Evolutionary conservation across 2,888 invertebrate species (phyloP), one percentile per base, ranked within the genome.

Genomic region (Hirudinaria manillensis): DNA sequence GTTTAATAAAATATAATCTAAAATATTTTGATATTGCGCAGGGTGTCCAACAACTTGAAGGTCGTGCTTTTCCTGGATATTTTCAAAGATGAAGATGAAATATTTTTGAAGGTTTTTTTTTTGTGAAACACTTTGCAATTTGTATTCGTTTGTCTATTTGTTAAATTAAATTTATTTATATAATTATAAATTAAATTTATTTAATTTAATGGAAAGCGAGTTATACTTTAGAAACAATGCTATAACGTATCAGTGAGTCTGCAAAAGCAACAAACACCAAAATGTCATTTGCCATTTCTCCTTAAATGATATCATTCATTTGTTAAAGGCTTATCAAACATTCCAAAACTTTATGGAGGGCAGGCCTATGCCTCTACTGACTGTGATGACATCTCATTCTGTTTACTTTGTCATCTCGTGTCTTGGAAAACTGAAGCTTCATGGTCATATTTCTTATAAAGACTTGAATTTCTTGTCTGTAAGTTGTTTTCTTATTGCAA

Each of bases 21-120:
- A 45, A 16, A 16, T 10, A 36, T 45, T 45, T 45, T 45, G 16
- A 45, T 45, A 1, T 45, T 45, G 1, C n/a, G 29, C 29, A 61
- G 61, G 2, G 61, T 61, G 24, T 61, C 61, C 2, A 61, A 61
- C 61, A 61, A 61, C 61, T 61, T 61, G 29, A 61, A 61, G n/a
- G 61, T 61, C n/a, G 3, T 61, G 10, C 61, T 61, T 61, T 29
- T 61, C 19, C n/a, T 61, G 61, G 61, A 61, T 61, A 29, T 61
- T 27, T 61, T 61, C 29, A 61, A 6, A 27, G 13, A 27, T 16
- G 61, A 61, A 7, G 61, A 29, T 6, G 61, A 61, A 61, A 61
- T 29, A 27, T 29, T 61, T 24, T 4, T 61, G 61, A 61, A 61
- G 61, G 61, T 61, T 61, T 24, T 24, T 6, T 16, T 53, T 13